Base-by-base conservation (phyloP, 2,888 invertebrate genomes). In the Torymus auratus region DNA sequence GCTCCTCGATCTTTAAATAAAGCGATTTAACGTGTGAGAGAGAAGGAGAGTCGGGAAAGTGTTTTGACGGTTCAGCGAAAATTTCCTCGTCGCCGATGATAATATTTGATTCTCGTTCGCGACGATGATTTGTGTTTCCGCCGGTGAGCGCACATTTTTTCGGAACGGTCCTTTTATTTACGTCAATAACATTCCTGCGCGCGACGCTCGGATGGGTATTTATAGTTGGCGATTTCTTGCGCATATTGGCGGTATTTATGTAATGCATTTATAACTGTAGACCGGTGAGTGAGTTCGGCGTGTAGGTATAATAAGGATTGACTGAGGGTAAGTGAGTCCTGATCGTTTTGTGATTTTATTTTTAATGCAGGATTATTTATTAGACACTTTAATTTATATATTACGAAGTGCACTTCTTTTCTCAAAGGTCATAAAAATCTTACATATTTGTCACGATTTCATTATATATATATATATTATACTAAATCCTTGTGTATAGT, bases 21-120 rank as follows among this genome's bases (percentile, higher is more conserved):
- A 28, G 23, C 15, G 53, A 61, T 55, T n/a, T 12, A 28, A n/a
- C 13, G 28, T 17, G 20, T 56, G n/a, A n/a, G 3, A 14, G 53
- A 72, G 15, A 68, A 58, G 12, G 55, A 14, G 73, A 11, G 62
- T 17, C 41, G 5, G 28, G 41, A 77, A 62, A 62, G 61, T 72
- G 60, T 78, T 78, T 78, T 67, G 72, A 67, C 72, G 72, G 58
- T 67, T 67, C 28, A 72, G 72, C 72, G 15, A 72, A 28, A 72
- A 78, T 78, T 72, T 67, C 60, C 72, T 67, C 20, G 60, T 20
- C 28, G 50, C 20, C 56, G 70, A 64, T 55, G 55, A 71, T 65
- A 71, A 77, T 77, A 65, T 77, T 77, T 77, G 64, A 70, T 62
- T 50, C 28, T 50, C 28, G 7, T 20, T 12, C n/a, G 28, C 69